Conservation (phyloP, 2,888 invertebrate species). For the Stratiomys singularior region DNA sequence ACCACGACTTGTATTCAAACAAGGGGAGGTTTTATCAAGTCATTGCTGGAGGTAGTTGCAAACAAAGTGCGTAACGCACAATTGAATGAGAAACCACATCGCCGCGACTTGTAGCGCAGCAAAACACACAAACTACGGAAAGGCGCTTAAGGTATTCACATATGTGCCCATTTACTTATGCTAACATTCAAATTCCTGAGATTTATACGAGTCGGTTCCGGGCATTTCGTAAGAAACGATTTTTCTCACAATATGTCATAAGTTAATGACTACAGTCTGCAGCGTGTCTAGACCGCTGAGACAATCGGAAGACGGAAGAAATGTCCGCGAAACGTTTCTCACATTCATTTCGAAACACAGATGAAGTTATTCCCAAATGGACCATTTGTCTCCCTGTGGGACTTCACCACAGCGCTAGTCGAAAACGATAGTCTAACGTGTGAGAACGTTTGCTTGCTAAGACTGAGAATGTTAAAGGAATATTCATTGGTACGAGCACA, state of each 20-base stretch:
- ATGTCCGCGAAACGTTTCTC: constrained; percentile 38
- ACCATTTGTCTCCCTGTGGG: constrained; percentile 17
- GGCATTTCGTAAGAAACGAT: not conserved
- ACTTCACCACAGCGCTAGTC: not conserved
- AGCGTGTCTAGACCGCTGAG: constrained; percentile 48
- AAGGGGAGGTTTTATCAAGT: constrained; percentile 5
- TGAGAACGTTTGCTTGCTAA: no score
- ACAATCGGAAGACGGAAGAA: constrained; percentile 41
- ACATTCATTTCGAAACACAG: not conserved
- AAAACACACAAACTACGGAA: constrained; percentile 7
- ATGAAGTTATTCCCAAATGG: constrained; percentile 32
- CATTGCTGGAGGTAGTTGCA: not conserved
- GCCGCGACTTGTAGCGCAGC: not conserved
- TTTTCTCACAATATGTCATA: constrained; percentile 51
- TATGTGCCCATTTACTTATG: not conserved
- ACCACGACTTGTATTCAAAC: constrained; percentile 13
- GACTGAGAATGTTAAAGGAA: no score
- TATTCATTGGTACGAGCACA: no score
- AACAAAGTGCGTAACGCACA: not conserved
- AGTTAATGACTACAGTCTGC: constrained; percentile 50
- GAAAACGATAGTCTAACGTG: no score
- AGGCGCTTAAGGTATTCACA: constrained; percentile 42
- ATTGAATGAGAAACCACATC: not conserved
- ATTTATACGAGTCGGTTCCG: no score
- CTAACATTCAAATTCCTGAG: not conserved